These are phyloP conservation scores for Liposcelis brunnea DNA, from an alignment of 2,888 invertebrate species.

Conservation along the genomic window DNA sequence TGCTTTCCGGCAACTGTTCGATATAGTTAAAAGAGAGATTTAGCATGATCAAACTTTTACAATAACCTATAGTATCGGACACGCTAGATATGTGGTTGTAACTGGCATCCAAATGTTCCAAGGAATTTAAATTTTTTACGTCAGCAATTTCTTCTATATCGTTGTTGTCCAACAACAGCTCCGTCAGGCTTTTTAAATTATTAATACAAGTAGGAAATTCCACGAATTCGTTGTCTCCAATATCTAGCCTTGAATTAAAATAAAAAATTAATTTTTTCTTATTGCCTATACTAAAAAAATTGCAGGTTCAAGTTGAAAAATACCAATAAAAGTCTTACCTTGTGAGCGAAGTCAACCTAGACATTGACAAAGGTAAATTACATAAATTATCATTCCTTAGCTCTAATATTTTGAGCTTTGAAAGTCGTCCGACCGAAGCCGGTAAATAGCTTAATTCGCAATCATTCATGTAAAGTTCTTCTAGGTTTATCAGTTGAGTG, in stretches of 20 bases:
- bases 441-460: conserved; percentile 2
- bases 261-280: not conserved
- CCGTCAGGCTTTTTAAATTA: not conserved
- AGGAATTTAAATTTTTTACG: not conserved
- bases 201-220: not conserved
- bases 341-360: not conserved
- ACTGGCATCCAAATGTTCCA: conserved; percentile 4
- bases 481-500: conserved; percentile 1
- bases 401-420: conserved; percentile 1
- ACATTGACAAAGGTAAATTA: conserved; percentile 3
- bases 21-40: conserved; percentile 1
- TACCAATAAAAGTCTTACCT: not conserved
- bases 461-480: conserved; percentile 6
- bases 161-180: conserved; percentile 4
- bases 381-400: not conserved
- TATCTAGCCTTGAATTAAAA: not conserved
- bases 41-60: not conserved
- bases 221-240: conserved; percentile 2
- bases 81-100: not conserved
- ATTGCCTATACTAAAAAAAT: too few species aligned
- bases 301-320: not conserved
- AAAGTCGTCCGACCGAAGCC: conserved; percentile 4
- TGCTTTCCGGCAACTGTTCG: not conserved
- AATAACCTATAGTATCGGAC: not conserved
- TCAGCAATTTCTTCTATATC: not conserved